These are phyloP conservation scores for Ceryle rudis DNA, from an alignment of 2,797 vertebrate species.

Conservation along the genomic window DNA sequence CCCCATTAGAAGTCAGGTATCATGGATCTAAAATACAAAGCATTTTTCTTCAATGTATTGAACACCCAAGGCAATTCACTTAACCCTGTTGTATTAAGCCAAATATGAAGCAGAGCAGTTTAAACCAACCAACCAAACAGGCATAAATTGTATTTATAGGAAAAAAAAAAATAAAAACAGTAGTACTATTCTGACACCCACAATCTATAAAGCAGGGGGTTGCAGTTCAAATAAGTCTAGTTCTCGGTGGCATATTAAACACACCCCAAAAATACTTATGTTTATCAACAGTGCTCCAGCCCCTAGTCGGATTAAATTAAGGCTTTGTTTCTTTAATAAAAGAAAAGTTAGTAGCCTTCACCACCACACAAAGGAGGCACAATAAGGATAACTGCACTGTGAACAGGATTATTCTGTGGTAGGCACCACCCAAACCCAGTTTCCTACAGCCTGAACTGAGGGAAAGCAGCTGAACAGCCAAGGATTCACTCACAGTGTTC, in stretches of 20 bases:
- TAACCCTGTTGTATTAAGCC: not conserved
- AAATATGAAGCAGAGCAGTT: not conserved
- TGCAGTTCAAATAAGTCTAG: not conserved
- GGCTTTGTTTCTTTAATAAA: slow-evolving; percentile 38
- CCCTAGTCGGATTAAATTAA: slow-evolving; percentile 20
- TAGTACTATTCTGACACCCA: not conserved
- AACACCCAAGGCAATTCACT: not conserved
- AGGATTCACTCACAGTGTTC: not conserved
- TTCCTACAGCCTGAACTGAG: not conserved
- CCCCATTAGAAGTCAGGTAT: not conserved
- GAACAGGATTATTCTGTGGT: not conserved
- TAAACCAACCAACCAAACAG: not conserved
- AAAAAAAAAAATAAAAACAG: not conserved
- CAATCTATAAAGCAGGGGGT: not conserved
- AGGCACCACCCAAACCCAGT: not conserved
- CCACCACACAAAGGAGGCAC: not conserved
- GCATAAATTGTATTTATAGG: not conserved
- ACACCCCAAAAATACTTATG: not conserved
- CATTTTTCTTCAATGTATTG: not conserved
- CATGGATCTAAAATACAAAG: not conserved
- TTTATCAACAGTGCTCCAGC: not conserved
- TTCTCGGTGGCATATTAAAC: not conserved
- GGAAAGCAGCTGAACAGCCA: not conserved
- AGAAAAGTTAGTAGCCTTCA: not conserved
- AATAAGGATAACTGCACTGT: not conserved